These are phyloP conservation scores for Apocrypta bakeri DNA, from an alignment of 1,140 invertebrate species.

Conservation along the genomic window DNA sequence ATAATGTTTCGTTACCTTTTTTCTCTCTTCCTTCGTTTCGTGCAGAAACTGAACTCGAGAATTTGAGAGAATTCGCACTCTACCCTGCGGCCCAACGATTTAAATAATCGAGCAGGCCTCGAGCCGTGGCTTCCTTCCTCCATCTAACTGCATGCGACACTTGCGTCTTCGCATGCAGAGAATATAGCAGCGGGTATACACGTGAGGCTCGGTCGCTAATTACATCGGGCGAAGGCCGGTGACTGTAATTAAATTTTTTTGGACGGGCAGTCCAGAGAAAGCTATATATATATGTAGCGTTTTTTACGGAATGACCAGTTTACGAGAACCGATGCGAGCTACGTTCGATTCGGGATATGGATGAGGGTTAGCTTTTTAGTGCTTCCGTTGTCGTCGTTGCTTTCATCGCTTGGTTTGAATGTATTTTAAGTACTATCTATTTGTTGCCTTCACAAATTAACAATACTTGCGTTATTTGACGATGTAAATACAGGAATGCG, in stretches of 20 bases:
- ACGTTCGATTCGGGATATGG: background rate
- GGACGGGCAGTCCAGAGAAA: background rate
- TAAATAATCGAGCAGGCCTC: conserved; percentile 47
- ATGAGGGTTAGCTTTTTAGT: background rate
- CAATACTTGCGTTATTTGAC: too few species aligned
- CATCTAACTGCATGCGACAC: background rate
- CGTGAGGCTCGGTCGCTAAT: background rate
- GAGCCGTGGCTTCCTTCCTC: background rate
- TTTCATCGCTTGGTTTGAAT: background rate
- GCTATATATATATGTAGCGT: background rate
- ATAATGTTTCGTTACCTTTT: background rate
- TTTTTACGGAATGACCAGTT: background rate
- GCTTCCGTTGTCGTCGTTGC: too few species aligned
- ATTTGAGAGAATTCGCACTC: background rate
- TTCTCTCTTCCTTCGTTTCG: too few species aligned
- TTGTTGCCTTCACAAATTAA: background rate
- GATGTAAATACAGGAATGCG: too few species aligned
- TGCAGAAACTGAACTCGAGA: background rate
- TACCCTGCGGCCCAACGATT: conserved; percentile 10
- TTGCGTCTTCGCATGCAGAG: background rate
- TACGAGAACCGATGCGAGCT: background rate
- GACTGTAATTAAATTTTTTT: conserved; percentile 46
- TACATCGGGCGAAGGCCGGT: background rate
- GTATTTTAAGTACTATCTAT: background rate
- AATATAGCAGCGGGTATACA: background rate